phyloP scores from a whole-genome alignment of 1,140 invertebrate species.

The Calephelis virginiensis region DNA sequence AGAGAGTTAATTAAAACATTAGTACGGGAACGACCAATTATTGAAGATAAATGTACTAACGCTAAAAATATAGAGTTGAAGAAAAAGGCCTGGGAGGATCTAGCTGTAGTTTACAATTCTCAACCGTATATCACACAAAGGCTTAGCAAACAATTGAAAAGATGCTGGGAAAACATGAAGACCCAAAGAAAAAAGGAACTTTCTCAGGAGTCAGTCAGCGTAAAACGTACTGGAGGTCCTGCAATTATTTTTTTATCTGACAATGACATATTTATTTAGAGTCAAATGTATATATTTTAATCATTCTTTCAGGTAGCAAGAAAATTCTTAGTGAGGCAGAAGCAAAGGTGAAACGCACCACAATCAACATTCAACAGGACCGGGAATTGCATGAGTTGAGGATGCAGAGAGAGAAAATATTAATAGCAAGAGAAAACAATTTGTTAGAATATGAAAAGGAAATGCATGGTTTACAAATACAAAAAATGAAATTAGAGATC shows the following conservation, averaged over 20 bases:
- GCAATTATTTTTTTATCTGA: not conserved
- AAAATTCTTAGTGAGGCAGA: no score
- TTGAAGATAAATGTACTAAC: slow-evolving; percentile 12
- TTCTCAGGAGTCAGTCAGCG: not conserved
- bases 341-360: no score
- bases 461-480: no score
- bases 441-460: no score
- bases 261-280: no score
- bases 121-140: slow-evolving; percentile 7
- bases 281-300: no score
- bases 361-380: no score
- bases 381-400: no score
- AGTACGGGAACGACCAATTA: slow-evolving; percentile 3
- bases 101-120: not conserved
- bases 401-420: no score
- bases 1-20: slow-evolving; percentile 5
- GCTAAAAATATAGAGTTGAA: slow-evolving; percentile 8
- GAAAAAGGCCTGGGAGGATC: slow-evolving; percentile 17
- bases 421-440: no score
- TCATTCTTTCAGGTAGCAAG: no score
- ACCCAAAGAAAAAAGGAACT: slow-evolving; percentile 13
- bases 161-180: slow-evolving; percentile 23
- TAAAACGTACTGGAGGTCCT: not conserved
- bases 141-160: not conserved
- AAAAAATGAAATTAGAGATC: no score